Conservation (phyloP, 1,140 invertebrate genomes). For the Pemphigus obesinymphae region DNA sequence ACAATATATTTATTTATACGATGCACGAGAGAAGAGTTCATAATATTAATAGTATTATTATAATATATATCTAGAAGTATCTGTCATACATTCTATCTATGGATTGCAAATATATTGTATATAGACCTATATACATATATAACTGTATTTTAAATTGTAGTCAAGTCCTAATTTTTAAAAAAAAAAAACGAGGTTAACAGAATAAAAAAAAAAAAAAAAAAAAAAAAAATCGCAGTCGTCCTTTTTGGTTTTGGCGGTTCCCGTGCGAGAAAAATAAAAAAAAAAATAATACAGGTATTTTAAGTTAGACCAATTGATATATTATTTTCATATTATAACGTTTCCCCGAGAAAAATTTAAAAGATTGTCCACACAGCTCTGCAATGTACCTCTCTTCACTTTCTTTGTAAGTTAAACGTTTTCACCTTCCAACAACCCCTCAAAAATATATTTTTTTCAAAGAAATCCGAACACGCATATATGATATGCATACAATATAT, state of each 20-base stretch:
- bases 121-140: background rate
- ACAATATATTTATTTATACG: conserved; percentile 5
- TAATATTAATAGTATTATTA: background rate
- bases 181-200: background rate
- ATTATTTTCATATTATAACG: background rate
- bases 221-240: too few species aligned
- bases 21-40: conserved; percentile 9
- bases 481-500: too few species aligned
- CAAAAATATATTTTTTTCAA: background rate
- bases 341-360: background rate
- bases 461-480: background rate
- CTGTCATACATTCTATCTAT: background rate
- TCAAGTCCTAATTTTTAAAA: background rate
- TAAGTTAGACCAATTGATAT: background rate
- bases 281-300: background rate
- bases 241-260: background rate
- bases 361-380: conserved; percentile 35
- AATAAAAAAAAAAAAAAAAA: background rate
- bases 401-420: too few species aligned
- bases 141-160: conserved; percentile 3
- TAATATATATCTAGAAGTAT: background rate
- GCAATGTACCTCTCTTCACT: too few species aligned
- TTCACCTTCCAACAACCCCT: too few species aligned
- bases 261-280: background rate
- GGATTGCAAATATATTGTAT: background rate